Evolutionary conservation across 2,797 vertebrate species (phyloP).

Genomic region (Helicolenus hilgendorfi): DNA sequence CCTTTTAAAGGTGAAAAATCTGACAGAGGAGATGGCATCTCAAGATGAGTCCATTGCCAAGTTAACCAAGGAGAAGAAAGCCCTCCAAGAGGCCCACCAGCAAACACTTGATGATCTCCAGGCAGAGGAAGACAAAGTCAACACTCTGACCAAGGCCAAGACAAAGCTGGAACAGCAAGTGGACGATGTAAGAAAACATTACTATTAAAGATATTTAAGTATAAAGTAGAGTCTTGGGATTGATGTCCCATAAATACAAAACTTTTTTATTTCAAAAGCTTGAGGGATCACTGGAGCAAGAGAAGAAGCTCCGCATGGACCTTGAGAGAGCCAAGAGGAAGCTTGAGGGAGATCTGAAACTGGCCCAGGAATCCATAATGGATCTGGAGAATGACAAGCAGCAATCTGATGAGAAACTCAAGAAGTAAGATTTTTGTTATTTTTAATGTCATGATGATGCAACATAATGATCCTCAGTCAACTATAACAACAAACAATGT

Average conservation of each 20-base stretch:
- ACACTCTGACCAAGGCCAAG: conserved; percentile 91
- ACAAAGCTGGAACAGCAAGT: conserved; percentile 93
- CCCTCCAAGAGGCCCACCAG: conserved; percentile 90
- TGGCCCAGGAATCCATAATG: conserved; percentile 91
- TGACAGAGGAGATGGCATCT: conserved; percentile 93
- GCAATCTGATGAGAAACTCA: conserved; percentile 92
- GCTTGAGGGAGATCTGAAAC: conserved; percentile 94
- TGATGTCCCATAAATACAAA: background rate
- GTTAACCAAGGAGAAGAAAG: conserved; percentile 91
- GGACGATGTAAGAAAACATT: conserved; percentile 90
- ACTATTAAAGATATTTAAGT: no score
- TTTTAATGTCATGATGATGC: background rate
- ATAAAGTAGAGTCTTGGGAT: background rate
- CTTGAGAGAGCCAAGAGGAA: conserved; percentile 93
- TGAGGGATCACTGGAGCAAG: conserved; percentile 92
- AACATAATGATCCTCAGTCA: background rate
- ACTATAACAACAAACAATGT: background rate
- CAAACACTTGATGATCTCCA: conserved; percentile 93
- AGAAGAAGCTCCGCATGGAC: conserved; percentile 93
- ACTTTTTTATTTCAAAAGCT: background rate
- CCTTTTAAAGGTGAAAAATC: conserved; percentile 89
- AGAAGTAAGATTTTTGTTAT: conserved; percentile 83
- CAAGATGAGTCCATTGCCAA: conserved; percentile 92
- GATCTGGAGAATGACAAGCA: conserved; percentile 89
- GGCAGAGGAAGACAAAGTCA: conserved; percentile 95